These are phyloP conservation scores for Momotus momota DNA, from an alignment of 2,797 vertebrate species.

Conservation along the genomic window DNA sequence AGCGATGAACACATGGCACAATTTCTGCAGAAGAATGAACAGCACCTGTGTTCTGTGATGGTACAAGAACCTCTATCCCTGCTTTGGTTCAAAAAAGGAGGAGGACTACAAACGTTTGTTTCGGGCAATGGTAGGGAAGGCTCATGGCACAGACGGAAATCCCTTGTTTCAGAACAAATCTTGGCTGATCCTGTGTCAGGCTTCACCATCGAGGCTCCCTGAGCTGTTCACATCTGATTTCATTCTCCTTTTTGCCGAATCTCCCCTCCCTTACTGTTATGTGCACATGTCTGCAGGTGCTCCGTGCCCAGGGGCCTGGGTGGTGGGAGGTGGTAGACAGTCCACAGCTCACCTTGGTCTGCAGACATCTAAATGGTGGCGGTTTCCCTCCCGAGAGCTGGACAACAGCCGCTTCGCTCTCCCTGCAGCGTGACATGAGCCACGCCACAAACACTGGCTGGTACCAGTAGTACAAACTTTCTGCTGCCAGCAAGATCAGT, in stretches of 20 bases:
- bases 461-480: background rate
- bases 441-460: slow-evolving; percentile 58
- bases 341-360: background rate
- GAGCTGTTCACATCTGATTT: background rate
- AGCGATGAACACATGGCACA: background rate
- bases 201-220: background rate
- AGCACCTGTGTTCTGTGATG: background rate
- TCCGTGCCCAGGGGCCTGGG: background rate
- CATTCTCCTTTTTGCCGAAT: background rate
- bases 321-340: background rate
- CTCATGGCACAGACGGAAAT: background rate
- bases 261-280: background rate
- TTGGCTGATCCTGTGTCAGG: background rate
- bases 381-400: background rate
- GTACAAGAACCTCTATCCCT: background rate
- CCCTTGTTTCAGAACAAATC: background rate
- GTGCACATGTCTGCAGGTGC: background rate
- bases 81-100: background rate
- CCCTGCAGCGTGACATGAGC: background rate
- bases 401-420: background rate
- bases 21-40: background rate
- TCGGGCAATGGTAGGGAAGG: background rate
- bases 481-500: slow-evolving; percentile 43
- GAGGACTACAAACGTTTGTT: background rate
- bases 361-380: background rate